These are phyloP conservation scores for Petromus typicus DNA, from an alignment of 2,113 vertebrate species.

Conservation along the genomic window DNA sequence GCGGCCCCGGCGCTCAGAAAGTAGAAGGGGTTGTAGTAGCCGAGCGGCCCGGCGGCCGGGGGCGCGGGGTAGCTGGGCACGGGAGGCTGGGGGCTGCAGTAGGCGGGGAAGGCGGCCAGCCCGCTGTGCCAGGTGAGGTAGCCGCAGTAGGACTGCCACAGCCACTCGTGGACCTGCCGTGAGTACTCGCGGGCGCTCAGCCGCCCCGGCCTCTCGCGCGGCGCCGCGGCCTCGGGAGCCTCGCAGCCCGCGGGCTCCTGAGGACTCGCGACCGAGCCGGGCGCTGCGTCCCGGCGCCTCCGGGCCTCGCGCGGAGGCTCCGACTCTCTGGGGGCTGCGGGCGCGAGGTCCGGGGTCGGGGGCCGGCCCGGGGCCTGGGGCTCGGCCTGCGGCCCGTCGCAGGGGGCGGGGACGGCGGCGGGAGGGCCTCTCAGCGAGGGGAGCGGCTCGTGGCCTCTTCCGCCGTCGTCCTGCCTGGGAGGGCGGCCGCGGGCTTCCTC, in stretches of 20 bases:
- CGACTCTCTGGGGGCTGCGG: neutral
- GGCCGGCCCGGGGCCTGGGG: constrained; percentile 7
- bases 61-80: neutral
- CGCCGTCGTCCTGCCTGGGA: constrained; percentile 43
- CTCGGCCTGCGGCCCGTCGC: neutral
- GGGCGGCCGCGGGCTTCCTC: constrained; percentile 72
- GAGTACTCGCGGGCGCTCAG: constrained; percentile 92
- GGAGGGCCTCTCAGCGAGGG: neutral
- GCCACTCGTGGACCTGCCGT: constrained; percentile 93
- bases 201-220: constrained; percentile 47
- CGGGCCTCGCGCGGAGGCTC: constrained; percentile 1
- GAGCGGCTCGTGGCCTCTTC: constrained; percentile 39
- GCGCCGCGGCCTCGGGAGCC: neutral
- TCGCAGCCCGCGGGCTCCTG: neutral
- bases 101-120: constrained; percentile 83
- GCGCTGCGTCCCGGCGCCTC: neutral
- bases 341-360: neutral
- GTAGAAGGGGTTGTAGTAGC: constrained; percentile 80
- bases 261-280: neutral
- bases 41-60: constrained; percentile 32
- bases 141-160: constrained; percentile 95
- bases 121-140: constrained; percentile 92
- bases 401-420: neutral
- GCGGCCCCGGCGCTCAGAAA: constrained; percentile 62
- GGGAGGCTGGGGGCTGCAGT: constrained; percentile 56